Evolutionary conservation across 2,888 invertebrate genomes (phyloP).

Genomic region (Neoaliturus tenellus): DNA sequence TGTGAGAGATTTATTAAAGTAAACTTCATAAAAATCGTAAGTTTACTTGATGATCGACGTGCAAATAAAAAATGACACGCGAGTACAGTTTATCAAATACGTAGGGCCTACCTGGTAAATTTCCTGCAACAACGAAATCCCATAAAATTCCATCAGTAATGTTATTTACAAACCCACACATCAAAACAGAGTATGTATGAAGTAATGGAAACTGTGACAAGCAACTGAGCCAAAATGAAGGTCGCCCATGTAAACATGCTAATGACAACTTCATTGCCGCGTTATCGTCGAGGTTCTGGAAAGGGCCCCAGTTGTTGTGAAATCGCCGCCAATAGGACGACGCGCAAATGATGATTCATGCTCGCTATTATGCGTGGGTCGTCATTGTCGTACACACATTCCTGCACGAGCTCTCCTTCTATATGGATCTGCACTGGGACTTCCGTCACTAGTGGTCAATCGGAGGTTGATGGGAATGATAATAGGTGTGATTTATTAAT

Average conservation of each 20-base stretch:
- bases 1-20: no score
- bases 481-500: no score
- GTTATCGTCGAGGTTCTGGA: background rate
- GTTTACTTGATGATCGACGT: no score
- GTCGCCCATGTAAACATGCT: background rate
- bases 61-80: no score
- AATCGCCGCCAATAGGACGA: background rate
- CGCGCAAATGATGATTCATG: constrained; percentile 4
- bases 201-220: background rate
- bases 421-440: background rate
- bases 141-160: background rate
- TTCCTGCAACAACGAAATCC: background rate
- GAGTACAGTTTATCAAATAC: no score
- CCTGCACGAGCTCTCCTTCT: background rate
- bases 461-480: no score
- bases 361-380: background rate
- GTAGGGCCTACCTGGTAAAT: background rate
- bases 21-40: no score
- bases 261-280: background rate
- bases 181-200: background rate
- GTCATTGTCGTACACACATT: background rate
- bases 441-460: background rate
- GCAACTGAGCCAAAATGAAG: background rate
- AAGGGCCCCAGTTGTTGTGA: background rate
- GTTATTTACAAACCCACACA: background rate